A percentile compares a stretch with the other conserved stretches of the same genome.
phyloP scores from a whole-genome alignment of 2,113 vertebrate genomes.

The Diadophis punctatus region DNA sequence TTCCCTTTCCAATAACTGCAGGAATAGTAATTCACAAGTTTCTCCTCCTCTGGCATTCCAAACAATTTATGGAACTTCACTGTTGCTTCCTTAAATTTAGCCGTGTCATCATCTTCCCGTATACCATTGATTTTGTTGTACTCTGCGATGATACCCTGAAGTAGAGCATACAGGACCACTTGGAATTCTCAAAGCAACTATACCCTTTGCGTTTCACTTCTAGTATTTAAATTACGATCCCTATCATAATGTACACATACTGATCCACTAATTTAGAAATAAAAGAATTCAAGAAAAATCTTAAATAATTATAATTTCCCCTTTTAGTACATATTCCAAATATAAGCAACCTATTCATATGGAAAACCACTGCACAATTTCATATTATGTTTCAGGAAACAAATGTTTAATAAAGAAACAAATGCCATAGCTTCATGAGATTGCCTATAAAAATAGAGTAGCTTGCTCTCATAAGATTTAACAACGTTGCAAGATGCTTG shows the following conservation, averaged over 20 bases:
- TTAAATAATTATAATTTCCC: neutral
- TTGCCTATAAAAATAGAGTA: neutral
- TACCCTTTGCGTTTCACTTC: neutral
- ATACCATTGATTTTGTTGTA: slow-evolving; percentile 95
- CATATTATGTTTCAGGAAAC: neutral
- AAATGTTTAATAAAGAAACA: neutral
- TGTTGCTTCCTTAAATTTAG: slow-evolving; percentile 96
- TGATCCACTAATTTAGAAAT: neutral
- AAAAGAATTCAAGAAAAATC: neutral
- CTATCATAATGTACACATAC: neutral
- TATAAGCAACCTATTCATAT: neutral
- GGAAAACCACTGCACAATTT: neutral
- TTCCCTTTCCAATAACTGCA: slow-evolving; percentile 98
- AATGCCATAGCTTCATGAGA: neutral
- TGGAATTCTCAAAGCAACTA: neutral
- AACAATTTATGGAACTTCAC: slow-evolving; percentile 93
- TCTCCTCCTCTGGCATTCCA: slow-evolving; percentile 96
- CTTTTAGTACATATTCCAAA: neutral
- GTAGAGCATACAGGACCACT: slow-evolving; percentile 17
- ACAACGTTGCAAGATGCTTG: neutral
- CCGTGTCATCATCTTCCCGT: slow-evolving; percentile 93
- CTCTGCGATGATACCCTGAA: slow-evolving; percentile 94
- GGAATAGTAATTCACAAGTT: slow-evolving; percentile 97
- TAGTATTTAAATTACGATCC: neutral
- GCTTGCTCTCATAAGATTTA: neutral